These are phyloP conservation scores for Chrysaora quinquecirrha DNA, from an alignment of 30 jellyfish, hydroid and myxozoan genomes.

Conservation along the genomic window DNA sequence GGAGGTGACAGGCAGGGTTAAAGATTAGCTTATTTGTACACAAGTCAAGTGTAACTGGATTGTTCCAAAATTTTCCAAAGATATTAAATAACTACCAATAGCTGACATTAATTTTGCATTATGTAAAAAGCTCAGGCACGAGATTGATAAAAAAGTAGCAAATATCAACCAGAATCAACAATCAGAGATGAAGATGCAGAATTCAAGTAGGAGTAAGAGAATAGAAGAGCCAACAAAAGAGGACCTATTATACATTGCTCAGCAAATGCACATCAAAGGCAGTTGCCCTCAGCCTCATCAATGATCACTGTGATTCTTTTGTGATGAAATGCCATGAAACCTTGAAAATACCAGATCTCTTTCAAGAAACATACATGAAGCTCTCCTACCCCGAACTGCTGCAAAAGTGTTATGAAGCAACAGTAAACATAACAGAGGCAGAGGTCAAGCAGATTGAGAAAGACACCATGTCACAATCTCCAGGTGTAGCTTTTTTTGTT, in stretches of 20 bases:
- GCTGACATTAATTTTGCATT: slow-evolving; percentile 24
- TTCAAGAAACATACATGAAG: slow-evolving; percentile 33
- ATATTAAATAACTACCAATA: background rate
- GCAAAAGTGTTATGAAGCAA: slow-evolving; percentile 26
- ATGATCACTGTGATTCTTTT: slow-evolving; percentile 31
- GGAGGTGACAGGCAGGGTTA: slow-evolving; percentile 39
- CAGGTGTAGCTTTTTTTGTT: slow-evolving; percentile 35
- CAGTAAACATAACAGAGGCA: slow-evolving; percentile 27
- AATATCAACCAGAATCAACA: background rate
- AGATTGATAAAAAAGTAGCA: background rate
- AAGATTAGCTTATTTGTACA: slow-evolving; percentile 28
- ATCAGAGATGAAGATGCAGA: slow-evolving; percentile 6
- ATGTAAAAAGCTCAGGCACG: background rate
- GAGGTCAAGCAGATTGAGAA: slow-evolving; percentile 40
- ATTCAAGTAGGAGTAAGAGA: background rate
- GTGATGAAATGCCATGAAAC: slow-evolving; percentile 28
- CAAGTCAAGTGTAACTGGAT: slow-evolving; percentile 53
- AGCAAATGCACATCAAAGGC: slow-evolving; percentile 30
- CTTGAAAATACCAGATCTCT: slow-evolving; percentile 28
- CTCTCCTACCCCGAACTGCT: slow-evolving; percentile 35
- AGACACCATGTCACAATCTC: slow-evolving; percentile 48
- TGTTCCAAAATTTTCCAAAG: slow-evolving; percentile 14
- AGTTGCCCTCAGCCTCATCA: slow-evolving; percentile 46
- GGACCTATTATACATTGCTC: slow-evolving; percentile 10
- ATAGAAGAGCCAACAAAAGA: slow-evolving; percentile 37